Evolutionary conservation across 2,113 vertebrate species (phyloP).

Genomic region (Patagioenas fasciata): DNA sequence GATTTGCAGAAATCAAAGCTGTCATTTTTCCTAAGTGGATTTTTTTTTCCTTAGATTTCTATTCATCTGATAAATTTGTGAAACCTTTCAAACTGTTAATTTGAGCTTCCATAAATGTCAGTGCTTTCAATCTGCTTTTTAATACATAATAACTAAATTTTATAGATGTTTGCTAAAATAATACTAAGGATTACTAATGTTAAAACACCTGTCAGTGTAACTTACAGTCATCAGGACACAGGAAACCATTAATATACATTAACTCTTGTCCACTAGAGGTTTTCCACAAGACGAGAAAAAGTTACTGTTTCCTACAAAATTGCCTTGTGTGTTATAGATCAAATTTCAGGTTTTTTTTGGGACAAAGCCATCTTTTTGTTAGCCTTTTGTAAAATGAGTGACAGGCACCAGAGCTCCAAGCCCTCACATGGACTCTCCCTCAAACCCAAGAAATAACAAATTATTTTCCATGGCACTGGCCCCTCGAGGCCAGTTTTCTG

Average conservation of each 20-base stretch:
- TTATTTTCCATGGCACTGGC: background rate
- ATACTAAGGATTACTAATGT: slow-evolving; percentile 48
- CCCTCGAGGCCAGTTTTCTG: background rate
- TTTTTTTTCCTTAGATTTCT: slow-evolving; percentile 26
- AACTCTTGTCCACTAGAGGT: background rate
- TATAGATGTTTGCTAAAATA: slow-evolving; percentile 49
- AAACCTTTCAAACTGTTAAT: slow-evolving; percentile 68
- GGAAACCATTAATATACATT: slow-evolving; percentile 3
- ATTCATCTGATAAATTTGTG: slow-evolving; percentile 46
- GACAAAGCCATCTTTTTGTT: background rate
- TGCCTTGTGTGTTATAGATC: background rate
- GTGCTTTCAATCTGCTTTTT: slow-evolving; percentile 42
- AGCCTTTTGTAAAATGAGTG: background rate
- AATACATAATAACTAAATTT: slow-evolving; percentile 40
- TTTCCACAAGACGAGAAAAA: background rate
- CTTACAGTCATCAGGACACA: slow-evolving; percentile 28
- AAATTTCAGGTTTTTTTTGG: background rate
- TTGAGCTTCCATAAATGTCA: slow-evolving; percentile 46
- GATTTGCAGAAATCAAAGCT: slow-evolving; percentile 50
- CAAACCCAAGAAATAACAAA: background rate
- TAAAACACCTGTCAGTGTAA: slow-evolving; percentile 26
- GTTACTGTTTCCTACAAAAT: background rate
- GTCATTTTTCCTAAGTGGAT: background rate
- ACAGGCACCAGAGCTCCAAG: background rate
- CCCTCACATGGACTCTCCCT: background rate